A percentile compares a stretch with the other conserved stretches of the same genome.
Evolutionary conservation across 2,888 invertebrate genomes (phyloP).

Genomic region (Acrocyrtus sp.): DNA sequence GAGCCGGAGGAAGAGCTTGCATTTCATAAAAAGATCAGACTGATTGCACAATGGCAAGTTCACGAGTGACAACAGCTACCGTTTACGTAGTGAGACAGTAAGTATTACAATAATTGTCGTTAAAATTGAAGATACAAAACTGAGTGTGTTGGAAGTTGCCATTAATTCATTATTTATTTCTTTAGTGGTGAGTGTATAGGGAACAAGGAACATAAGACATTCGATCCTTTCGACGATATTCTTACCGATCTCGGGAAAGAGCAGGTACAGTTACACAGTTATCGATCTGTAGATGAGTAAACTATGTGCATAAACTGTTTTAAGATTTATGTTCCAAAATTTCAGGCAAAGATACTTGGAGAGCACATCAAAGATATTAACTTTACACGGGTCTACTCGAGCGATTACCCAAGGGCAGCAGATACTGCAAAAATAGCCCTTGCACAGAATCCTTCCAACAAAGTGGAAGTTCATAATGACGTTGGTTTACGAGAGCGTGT

Average conservation of each 20-base stretch:
- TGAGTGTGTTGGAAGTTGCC: not conserved
- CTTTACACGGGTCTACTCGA: slow-evolving; percentile 25
- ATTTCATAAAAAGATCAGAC: no score
- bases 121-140: not conserved
- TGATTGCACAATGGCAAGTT: no score
- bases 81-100: slow-evolving; percentile 36
- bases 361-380: slow-evolving; percentile 8
- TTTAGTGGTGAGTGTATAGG: slow-evolving; percentile 25
- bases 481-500: no score
- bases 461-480: no score
- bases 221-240: slow-evolving; percentile 16
- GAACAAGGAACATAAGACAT: slow-evolving; percentile 18
- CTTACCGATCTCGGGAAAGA: slow-evolving; percentile 25
- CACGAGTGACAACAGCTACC: no score
- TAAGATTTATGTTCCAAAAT: no score
- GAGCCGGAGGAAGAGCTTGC: no score
- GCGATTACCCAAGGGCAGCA: slow-evolving; percentile 24
- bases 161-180: not conserved
- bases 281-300: no score
- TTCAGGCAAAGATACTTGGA: slow-evolving; percentile 25
- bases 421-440: slow-evolving; percentile 32
- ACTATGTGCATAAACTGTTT: no score
- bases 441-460: no score
- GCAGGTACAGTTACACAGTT: slow-evolving; percentile 6
- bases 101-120: not conserved